phyloP scores from a whole-genome alignment of 2,797 vertebrate genomes.

The Hemitrygon akajei region DNA sequence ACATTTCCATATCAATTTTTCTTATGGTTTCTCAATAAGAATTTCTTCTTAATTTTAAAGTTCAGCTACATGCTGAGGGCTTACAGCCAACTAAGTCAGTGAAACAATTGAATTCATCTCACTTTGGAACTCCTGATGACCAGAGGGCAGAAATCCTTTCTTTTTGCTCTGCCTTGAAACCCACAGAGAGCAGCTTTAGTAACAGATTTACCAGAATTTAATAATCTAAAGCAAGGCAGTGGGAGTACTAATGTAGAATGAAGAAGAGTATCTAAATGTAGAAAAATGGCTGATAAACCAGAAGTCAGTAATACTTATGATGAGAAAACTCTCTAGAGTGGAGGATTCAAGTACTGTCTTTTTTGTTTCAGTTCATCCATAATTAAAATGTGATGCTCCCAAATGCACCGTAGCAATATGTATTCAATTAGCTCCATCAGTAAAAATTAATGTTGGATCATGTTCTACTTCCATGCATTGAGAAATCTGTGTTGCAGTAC shows the following conservation, averaged over 20 bases:
- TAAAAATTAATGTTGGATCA: neutral
- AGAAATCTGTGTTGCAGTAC: neutral
- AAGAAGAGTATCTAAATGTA: no score
- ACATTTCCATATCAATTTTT: neutral
- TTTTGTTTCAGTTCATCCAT: neutral
- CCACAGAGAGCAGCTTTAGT: neutral
- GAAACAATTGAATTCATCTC: neutral
- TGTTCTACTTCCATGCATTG: neutral
- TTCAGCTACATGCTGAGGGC: neutral
- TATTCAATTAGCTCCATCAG: neutral
- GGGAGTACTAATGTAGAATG: neutral
- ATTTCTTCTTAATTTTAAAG: neutral
- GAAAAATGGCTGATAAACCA: no score
- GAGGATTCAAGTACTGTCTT: neutral
- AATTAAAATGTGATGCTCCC: neutral
- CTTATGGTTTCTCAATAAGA: neutral
- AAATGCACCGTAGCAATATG: neutral
- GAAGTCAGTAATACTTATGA: neutral
- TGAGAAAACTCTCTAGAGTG: neutral
- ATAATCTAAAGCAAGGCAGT: neutral
- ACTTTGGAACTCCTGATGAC: neutral
- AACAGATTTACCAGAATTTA: neutral
- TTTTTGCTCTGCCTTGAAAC: no score
- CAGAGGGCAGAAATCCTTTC: no score
- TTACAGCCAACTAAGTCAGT: neutral